Evolutionary conservation across 2,797 vertebrate genomes (phyloP).

Genomic region (Propithecus deckenii): DNA sequence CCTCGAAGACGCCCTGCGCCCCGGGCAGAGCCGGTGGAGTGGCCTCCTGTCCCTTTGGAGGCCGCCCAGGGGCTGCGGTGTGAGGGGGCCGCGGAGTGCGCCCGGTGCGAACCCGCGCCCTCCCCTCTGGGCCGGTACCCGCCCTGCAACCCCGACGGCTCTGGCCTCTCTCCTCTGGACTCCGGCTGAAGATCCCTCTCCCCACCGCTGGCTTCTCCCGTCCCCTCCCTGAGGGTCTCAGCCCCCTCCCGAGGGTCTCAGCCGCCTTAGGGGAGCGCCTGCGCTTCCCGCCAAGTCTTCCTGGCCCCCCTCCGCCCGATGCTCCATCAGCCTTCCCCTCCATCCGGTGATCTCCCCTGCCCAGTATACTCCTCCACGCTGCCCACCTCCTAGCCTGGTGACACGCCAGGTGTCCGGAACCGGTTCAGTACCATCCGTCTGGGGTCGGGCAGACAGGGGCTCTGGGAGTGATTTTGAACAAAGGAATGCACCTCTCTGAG

Average conservation of each 20-base stretch:
- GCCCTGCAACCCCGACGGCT: background rate
- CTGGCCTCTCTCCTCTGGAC: background rate
- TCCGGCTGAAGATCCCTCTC: background rate
- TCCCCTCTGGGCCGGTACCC: background rate
- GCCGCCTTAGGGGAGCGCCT: background rate
- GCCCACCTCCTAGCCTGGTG: background rate
- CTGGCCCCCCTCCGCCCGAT: background rate
- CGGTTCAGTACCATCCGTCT: background rate
- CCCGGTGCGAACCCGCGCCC: no score
- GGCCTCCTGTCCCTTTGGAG: background rate
- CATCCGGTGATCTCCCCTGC: background rate
- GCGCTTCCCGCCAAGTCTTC: conserved; percentile 26
- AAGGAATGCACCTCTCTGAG: conserved; percentile 34
- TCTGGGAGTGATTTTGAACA: conserved; percentile 51
- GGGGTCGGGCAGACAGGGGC: background rate
- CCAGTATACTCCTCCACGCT: background rate
- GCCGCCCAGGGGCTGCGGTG: background rate
- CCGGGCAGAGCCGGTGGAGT: background rate
- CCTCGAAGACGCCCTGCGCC: background rate
- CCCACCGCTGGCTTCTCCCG: background rate
- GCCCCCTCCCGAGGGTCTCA: background rate
- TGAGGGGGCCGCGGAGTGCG: background rate
- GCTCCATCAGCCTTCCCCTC: background rate
- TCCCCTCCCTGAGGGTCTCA: background rate
- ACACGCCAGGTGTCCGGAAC: background rate